Percentiles rank a stretch among this genome's conserved stretches.
Conservation (phyloP, 2,113 vertebrate genomes). For the Erythrocebus patas region DNA sequence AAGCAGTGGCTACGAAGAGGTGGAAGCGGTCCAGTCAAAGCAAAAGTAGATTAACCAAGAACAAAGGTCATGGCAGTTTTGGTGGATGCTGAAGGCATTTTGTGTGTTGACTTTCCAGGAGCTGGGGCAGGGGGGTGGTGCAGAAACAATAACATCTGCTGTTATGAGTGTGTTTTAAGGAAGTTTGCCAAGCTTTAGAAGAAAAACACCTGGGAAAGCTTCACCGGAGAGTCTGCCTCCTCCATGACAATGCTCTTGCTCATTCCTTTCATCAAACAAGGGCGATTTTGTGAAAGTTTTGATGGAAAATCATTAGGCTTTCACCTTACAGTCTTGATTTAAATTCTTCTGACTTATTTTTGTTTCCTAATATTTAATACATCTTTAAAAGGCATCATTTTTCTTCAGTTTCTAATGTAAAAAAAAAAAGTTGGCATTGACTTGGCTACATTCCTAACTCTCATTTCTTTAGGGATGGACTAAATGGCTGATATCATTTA, state of each 20-base stretch:
- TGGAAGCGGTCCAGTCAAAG: neutral
- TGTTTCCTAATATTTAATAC: neutral
- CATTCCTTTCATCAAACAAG: neutral
- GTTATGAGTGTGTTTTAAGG: neutral
- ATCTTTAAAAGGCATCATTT: neutral
- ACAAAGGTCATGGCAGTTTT: neutral
- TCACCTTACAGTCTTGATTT: neutral
- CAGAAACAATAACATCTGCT: neutral
- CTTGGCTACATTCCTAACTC: neutral
- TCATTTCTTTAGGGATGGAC: neutral
- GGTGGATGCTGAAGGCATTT: neutral
- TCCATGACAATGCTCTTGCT: neutral
- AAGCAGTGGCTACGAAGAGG: neutral
- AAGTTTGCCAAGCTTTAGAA: neutral
- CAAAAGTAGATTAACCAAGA: neutral
- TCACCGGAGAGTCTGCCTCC: neutral
- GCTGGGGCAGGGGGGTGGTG: rapidly evolving
- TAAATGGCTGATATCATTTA: neutral
- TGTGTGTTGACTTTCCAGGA: neutral
- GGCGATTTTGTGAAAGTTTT: neutral
- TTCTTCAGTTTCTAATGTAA: neutral
- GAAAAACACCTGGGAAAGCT: neutral
- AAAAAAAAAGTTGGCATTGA: neutral
- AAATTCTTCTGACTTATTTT: neutral
- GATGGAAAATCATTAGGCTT: neutral